These are phyloP conservation scores for Bungarus multicinctus DNA, from an alignment of 2,113 vertebrate species.

Conservation along the genomic window DNA sequence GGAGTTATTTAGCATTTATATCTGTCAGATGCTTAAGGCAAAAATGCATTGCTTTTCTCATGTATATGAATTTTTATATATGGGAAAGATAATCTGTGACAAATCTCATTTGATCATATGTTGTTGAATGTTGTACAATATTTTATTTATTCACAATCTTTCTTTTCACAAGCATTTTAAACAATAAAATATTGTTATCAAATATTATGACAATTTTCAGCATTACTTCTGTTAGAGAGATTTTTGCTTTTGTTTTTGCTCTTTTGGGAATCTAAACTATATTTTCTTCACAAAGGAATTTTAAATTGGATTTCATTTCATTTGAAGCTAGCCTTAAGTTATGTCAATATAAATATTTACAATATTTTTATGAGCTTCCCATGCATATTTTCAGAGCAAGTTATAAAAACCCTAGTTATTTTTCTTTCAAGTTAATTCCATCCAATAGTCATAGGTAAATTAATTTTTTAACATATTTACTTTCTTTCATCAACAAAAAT, in stretches of 20 bases:
- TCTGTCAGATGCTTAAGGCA: background rate
- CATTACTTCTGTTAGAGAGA: background rate
- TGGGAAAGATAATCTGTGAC: background rate
- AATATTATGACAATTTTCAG: background rate
- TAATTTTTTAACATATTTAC: background rate
- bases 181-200: background rate
- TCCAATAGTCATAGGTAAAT: background rate
- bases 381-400: background rate
- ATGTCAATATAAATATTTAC: background rate
- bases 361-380: background rate
- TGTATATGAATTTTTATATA: background rate
- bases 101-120: background rate
- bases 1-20: background rate
- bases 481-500: background rate
- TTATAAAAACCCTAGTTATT: background rate
- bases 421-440: constrained; percentile 3
- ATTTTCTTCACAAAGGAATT: background rate
- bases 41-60: background rate
- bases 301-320: background rate
- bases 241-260: background rate
- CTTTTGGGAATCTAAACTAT: background rate
- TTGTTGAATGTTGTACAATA: background rate
- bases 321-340: background rate
- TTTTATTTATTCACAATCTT: background rate
- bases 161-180: background rate